Percentiles rank a stretch among this genome's conserved stretches.
These are phyloP conservation scores for Hapalemur alaotrensis DNA, from an alignment of 2,797 vertebrate genomes.

Conservation along the genomic window DNA sequence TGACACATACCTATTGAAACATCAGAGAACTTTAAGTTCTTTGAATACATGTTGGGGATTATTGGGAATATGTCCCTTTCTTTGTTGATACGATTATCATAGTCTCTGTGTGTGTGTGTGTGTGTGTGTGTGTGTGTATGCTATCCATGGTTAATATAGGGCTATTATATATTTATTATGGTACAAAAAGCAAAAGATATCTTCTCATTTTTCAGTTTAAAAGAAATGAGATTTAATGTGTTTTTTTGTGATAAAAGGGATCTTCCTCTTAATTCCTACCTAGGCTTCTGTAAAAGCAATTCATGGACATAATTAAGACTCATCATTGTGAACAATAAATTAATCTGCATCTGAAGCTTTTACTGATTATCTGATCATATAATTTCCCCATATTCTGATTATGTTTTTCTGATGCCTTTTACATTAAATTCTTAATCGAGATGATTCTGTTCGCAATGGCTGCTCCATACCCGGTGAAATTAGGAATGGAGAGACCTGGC, in stretches of 20 bases:
- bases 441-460: neutral
- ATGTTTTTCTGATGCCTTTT: neutral
- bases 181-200: neutral
- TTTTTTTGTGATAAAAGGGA: constrained; percentile 31
- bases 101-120: neutral
- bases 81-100: neutral
- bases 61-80: neutral
- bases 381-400: constrained; percentile 40
- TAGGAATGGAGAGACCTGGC: neutral
- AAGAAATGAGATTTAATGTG: constrained; percentile 46
- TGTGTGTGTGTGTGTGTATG: neutral
- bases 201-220: neutral
- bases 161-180: constrained; percentile 32
- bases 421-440: constrained; percentile 28
- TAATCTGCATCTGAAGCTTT: constrained; percentile 57
- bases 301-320: constrained; percentile 60
- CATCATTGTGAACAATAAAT: constrained; percentile 53
- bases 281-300: constrained; percentile 51
- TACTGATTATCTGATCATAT: constrained; percentile 21
- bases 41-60: neutral
- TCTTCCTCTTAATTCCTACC: constrained; percentile 70
- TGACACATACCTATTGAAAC: neutral
- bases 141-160: neutral
- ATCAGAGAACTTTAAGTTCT: neutral
- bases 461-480: neutral